A percentile compares a stretch with the other conserved stretches of the same genome.
phyloP scores from a whole-genome alignment of 2,797 vertebrate species.

The Argya squamiceps region DNA sequence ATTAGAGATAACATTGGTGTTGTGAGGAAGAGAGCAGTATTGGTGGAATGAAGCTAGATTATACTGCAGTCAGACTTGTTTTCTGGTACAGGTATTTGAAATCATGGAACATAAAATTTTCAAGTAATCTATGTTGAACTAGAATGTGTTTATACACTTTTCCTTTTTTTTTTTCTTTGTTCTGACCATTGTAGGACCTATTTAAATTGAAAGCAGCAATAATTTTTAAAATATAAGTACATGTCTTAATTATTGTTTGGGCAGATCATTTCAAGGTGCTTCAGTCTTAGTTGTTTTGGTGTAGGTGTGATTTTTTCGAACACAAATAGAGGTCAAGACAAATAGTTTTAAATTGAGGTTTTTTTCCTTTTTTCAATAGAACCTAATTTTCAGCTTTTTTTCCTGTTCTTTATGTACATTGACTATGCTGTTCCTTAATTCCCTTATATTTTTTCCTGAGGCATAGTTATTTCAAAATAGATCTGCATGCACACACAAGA shows the following conservation, averaged over 20 bases:
- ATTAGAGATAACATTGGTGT: not conserved
- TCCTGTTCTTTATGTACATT: not conserved
- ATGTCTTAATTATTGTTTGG: not conserved
- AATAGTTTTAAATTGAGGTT: not conserved
- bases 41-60: not conserved
- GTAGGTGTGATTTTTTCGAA: not conserved
- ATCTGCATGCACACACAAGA: not conserved
- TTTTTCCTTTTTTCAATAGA: not conserved
- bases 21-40: not conserved
- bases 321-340: accelerated
- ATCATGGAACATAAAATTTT: not conserved
- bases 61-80: not conserved
- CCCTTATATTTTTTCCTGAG: not conserved
- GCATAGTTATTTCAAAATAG: not conserved
- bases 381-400: not conserved
- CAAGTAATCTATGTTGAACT: not conserved
- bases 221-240: not conserved
- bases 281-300: not conserved
- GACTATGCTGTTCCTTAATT: not conserved
- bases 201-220: not conserved
- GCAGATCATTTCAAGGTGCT: not conserved
- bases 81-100: not conserved
- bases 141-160: not conserved
- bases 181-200: not conserved
- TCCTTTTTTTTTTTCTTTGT: not conserved